Conservation (phyloP, 1,140 invertebrate species). For the Atta colombica region DNA sequence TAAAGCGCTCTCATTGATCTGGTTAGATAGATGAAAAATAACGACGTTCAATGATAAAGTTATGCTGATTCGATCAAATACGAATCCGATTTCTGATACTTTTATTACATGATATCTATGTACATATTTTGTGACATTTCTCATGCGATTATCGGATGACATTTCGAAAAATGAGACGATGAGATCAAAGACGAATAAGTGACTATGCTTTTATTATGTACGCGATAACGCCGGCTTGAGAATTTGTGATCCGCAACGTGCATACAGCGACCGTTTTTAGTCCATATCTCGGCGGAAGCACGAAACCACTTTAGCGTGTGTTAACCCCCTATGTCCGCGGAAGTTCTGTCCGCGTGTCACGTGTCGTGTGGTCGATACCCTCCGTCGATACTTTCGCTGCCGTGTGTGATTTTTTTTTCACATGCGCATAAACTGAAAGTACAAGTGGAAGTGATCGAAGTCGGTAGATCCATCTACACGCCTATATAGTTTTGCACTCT, state of each 20-base stretch:
- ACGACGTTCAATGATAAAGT: neutral
- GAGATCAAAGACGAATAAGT: neutral
- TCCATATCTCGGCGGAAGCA: conserved; percentile 39
- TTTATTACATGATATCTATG: conserved; percentile 13
- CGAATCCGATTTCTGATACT: conserved; percentile 2
- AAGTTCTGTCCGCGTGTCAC: conserved; percentile 36
- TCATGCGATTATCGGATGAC: neutral
- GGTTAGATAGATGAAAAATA: conserved; percentile 35
- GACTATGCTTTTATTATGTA: conserved; percentile 20
- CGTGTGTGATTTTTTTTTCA: conserved; percentile 1
- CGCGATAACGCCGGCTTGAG: neutral
- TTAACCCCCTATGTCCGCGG: conserved; percentile 36
- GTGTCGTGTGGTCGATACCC: neutral
- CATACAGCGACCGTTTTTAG: conserved; percentile 26
- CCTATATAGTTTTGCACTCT: neutral
- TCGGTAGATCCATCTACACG: neutral
- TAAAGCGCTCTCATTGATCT: conserved; percentile 10
- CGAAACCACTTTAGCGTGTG: conserved; percentile 51
- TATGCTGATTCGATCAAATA: conserved; percentile 17
- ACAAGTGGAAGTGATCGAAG: conserved; percentile 25
- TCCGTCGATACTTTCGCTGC: conserved; percentile 23
- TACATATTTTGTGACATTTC: conserved; percentile 9
- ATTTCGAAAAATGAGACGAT: conserved; percentile 31
- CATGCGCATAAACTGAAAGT: conserved; percentile 24
- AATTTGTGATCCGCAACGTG: conserved; percentile 31